Base-by-base conservation (phyloP, 2,797 vertebrate genomes). In the Crocidura indochinensis region DNA sequence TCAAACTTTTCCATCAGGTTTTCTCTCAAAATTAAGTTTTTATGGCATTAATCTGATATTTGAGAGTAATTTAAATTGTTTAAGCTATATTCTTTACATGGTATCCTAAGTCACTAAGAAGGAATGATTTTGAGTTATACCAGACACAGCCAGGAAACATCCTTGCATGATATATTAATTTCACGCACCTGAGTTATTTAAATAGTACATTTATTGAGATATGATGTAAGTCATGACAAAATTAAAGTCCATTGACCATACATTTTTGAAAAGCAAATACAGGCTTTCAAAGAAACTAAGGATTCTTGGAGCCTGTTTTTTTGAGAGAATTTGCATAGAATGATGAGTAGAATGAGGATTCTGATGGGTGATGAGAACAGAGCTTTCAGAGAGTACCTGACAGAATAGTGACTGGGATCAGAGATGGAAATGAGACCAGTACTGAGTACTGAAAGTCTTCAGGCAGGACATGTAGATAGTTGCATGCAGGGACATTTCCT, bases 11-110 rank as follows among this genome's bases (percentile, higher is more conserved):
- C n/a, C 76, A 10, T 65, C 83, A 1, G 29, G 51, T 68, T 75
- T 65, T 20, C 80, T 17, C 86, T 38, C 64, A 84, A 83, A 80
- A 83, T 76, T 84, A 82, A 88, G 2, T 84, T 74, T 90, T 89
- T 20, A n/a, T 17, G 38, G 31, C 26, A 81, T 84, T 77, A 29
- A 77, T 74, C 3, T 84, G 51, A 84, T 65, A 69, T 65, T 83
- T 77, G 56, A 82, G 24, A 91, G 75, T 67, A 84, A 11, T 22
- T 26, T n/a, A 82, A 62, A 56, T 53, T 49, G 3, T 17, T 24
- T 90, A 68, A 64, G 11, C 3, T 22, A 12, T 3, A 60, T 46
- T 69, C 31, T 84, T 78, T 92, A 26, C 75, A 64, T 20, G 26
- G 8, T 1, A 64, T 65, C 29, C 26, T 72, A 31, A 46, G 6